phyloP scores from a whole-genome alignment of 37 sponge, comb jelly and placozoan species.

The Cliona cf. orientalis region DNA sequence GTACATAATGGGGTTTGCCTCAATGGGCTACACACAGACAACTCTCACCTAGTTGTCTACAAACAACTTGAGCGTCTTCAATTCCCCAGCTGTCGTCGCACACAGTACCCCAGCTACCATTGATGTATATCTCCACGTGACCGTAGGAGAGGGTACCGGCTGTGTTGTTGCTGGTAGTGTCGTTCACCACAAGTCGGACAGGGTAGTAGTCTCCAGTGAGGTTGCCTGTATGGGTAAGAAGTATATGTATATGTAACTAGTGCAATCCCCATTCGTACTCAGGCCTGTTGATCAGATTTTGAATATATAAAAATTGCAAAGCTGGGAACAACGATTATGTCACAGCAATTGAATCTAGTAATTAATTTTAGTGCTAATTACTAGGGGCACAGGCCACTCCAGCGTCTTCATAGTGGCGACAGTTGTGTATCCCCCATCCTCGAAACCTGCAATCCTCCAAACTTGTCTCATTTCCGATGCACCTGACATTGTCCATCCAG shows the following conservation, averaged over 20 bases:
- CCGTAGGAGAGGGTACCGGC: slow-evolving; percentile 4
- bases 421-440: slow-evolving; percentile 41
- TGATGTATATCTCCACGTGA: slow-evolving; percentile 47
- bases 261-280: too few species aligned
- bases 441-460: slow-evolving; percentile 36
- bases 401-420: slow-evolving; percentile 54
- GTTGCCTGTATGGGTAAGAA: slow-evolving; percentile 12
- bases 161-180: slow-evolving; percentile 9
- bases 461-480: slow-evolving; percentile 31
- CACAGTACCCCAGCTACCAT: slow-evolving; percentile 66
- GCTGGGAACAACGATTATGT: too few species aligned
- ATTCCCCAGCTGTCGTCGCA: slow-evolving; percentile 74
- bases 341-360: too few species aligned
- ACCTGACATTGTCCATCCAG: slow-evolving; percentile 64
- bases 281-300: too few species aligned
- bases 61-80: slow-evolving; percentile 56
- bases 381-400: slow-evolving; percentile 60
- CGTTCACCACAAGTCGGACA: slow-evolving; percentile 26
- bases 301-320: too few species aligned
- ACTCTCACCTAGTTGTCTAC: slow-evolving; percentile 61
- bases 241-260: not conserved
- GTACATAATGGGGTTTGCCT: too few species aligned
- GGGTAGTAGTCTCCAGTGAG: not conserved
- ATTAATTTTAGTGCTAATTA: too few species aligned
- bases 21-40: not conserved